A percentile compares a stretch with the other conserved stretches of the same genome.
These are phyloP conservation scores for Spermophilus dauricus DNA, from an alignment of 2,113 vertebrate genomes.

Conservation along the genomic window DNA sequence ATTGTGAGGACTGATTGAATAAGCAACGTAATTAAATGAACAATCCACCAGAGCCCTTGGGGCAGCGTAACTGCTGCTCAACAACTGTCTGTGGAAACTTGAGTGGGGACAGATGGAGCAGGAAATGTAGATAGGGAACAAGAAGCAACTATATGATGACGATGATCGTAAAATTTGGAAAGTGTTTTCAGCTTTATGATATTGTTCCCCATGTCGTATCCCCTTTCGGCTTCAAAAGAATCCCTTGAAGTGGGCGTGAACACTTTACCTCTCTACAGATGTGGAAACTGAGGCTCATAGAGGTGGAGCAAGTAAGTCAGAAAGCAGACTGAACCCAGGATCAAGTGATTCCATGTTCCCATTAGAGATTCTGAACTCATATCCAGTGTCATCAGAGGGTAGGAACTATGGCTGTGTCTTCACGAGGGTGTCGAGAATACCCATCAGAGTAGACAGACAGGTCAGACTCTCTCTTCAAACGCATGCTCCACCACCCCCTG, in stretches of 20 bases:
- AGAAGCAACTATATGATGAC: not conserved
- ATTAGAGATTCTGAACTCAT: not conserved
- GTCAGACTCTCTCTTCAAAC: not conserved
- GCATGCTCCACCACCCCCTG: too few species aligned
- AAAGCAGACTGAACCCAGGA: not conserved
- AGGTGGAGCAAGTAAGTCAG: not conserved
- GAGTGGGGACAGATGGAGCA: not conserved
- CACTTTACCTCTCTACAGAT: not conserved
- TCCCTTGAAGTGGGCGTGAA: not conserved
- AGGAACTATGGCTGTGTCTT: not conserved
- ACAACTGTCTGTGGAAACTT: not conserved
- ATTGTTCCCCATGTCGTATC: not conserved
- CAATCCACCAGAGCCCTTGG: too few species aligned
- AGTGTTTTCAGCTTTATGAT: not conserved
- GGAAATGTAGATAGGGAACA: not conserved
- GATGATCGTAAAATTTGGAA: not conserved
- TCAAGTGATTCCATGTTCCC: not conserved
- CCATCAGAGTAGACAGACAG: not conserved
- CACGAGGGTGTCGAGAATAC: fast-evolving
- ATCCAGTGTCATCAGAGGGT: not conserved
- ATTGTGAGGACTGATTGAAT: not conserved
- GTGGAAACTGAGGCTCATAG: not conserved
- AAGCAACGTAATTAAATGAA: not conserved
- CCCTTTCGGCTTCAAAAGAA: not conserved
- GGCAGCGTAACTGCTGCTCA: not conserved